Percentiles rank a stretch among this genome's conserved stretches.
Evolutionary conservation across 2,113 vertebrate species (phyloP).

Genomic region (Mola mola): DNA sequence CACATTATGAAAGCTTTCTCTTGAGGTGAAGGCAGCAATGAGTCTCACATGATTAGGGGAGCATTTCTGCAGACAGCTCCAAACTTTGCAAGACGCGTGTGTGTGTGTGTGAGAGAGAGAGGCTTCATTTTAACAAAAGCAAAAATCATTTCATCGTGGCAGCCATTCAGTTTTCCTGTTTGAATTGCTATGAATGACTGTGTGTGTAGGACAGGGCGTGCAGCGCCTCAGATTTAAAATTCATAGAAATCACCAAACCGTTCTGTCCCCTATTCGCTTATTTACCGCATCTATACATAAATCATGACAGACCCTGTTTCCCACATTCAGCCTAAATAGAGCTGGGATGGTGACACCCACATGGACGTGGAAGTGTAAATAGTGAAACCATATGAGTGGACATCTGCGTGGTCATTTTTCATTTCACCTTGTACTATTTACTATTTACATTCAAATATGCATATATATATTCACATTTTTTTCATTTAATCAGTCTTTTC

Average conservation of each 20-base stretch:
- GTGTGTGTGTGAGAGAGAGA: not conserved
- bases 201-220: constrained; percentile 13
- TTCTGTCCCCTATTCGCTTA: constrained; percentile 64
- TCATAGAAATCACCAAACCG: constrained; percentile 66
- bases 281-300: constrained; percentile 67
- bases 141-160: constrained; percentile 31
- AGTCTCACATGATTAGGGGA: constrained; percentile 54
- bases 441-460: no score
- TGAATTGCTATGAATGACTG: constrained; percentile 17
- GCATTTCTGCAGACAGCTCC: constrained; percentile 27
- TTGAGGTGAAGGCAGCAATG: constrained; percentile 44
- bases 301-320: constrained; percentile 58
- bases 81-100: constrained; percentile 9
- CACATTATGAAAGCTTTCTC: constrained; percentile 44
- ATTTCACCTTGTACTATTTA: constrained; percentile 9
- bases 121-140: constrained; percentile 46
- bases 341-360: not conserved
- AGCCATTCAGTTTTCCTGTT: constrained; percentile 20
- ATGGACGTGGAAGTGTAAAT: constrained; percentile 19
- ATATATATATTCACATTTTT: no score
- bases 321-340: constrained; percentile 49
- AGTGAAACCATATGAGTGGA: constrained; percentile 9
- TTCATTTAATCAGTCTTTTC: no score
- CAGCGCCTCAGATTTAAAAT: constrained; percentile 61
- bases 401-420: not conserved